Conservation (phyloP, 2,797 vertebrate genomes). For the Pipistrellus nathusii region DNA sequence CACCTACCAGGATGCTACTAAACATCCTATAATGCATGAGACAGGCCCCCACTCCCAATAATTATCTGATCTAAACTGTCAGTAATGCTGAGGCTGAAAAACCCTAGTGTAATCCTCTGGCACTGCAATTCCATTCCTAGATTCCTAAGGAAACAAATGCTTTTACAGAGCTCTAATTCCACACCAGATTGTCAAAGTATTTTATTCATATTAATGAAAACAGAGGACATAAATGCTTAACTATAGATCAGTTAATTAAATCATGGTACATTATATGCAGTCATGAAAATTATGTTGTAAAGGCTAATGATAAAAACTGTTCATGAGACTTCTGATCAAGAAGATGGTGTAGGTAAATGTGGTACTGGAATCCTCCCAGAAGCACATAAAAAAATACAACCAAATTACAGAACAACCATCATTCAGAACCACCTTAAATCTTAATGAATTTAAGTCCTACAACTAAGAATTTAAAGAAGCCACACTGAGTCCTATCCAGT, state of each 20-base stretch:
- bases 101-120: neutral
- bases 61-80: constrained; percentile 36
- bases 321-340: neutral
- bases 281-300: constrained; percentile 36
- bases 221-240: constrained; percentile 44
- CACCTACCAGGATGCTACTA: neutral
- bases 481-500: neutral
- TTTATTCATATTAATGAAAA: constrained; percentile 57
- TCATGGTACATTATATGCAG: neutral
- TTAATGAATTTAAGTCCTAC: neutral
- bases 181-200: constrained; percentile 29
- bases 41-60: neutral
- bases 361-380: neutral
- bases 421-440: neutral
- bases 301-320: constrained; percentile 57
- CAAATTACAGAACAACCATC: neutral
- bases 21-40: too few relatives aligned
- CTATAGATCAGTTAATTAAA: constrained; percentile 43
- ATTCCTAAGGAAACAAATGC: constrained; percentile 48
- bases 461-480: neutral
- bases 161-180: constrained; percentile 55
- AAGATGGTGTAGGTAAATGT: neutral
- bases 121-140: constrained; percentile 50
- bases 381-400: neutral
- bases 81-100: constrained; percentile 51